A percentile compares a stretch with the other conserved stretches of the same genome.
Conservation (phyloP, 2,797 vertebrate genomes). For the Dendrocincla tyrannina region DNA sequence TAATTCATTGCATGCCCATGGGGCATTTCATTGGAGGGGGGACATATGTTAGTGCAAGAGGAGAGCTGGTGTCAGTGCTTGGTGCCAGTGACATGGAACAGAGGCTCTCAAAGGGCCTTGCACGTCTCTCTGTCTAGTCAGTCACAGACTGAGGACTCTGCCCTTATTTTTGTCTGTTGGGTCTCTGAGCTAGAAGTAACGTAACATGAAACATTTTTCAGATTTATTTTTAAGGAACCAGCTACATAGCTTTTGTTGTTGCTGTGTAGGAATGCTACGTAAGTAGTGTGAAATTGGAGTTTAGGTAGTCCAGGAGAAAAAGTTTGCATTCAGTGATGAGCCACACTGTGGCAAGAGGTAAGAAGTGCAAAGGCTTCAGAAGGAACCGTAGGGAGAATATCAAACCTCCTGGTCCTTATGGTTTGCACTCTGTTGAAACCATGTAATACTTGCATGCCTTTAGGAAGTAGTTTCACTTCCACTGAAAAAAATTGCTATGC, state of each 20-base stretch:
- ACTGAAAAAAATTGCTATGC: neutral
- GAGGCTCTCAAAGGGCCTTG: neutral
- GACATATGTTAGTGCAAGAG: slow-evolving; percentile 23
- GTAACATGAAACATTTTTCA: neutral
- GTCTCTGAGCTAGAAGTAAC: neutral
- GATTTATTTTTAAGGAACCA: neutral
- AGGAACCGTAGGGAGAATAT: neutral
- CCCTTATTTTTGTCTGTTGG: neutral
- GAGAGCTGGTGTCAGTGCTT: neutral
- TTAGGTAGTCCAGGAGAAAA: neutral
- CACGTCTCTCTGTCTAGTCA: neutral
- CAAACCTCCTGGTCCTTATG: neutral
- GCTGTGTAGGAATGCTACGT: neutral
- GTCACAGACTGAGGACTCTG: neutral
- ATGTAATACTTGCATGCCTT: neutral
- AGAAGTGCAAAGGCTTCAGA: neutral
- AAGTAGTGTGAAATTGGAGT: neutral
- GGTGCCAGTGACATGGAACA: slow-evolving; percentile 14
- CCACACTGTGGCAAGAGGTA: neutral
- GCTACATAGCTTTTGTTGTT: neutral
- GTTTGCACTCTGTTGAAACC: neutral
- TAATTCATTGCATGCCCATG: neutral
- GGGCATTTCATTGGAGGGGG: neutral
- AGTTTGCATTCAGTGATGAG: neutral
- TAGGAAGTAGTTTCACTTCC: neutral